Evolutionary conservation across 2,113 vertebrate genomes (phyloP).

Genomic region (Nanorana parkeri): DNA sequence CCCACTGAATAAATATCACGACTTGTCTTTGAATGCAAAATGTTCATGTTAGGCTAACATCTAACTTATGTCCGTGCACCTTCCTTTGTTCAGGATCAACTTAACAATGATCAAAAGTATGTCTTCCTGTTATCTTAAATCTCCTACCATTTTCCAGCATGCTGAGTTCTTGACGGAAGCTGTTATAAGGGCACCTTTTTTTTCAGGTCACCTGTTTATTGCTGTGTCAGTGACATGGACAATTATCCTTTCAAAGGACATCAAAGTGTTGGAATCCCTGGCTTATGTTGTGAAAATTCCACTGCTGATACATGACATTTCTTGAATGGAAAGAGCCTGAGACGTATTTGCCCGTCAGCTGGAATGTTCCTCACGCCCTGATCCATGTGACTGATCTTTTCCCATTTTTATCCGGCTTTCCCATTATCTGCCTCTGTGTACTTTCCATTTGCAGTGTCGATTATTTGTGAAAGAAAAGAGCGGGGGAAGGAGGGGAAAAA

Average conservation of each 20-base stretch:
- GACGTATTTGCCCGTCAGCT: slow-evolving; percentile 20
- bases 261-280: slow-evolving; percentile 44
- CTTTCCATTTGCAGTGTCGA: slow-evolving; percentile 41
- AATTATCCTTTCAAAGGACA: slow-evolving; percentile 45
- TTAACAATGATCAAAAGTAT: too few species aligned
- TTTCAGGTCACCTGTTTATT: slow-evolving; percentile 42
- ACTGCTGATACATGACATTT: slow-evolving; percentile 49
- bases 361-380: slow-evolving; percentile 47
- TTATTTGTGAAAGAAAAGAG: slow-evolving; percentile 28
- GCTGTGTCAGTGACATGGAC: slow-evolving; percentile 44
- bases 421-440: slow-evolving; percentile 41
- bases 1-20: too few species aligned
- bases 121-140: background rate
- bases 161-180: background rate
- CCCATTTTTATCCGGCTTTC: slow-evolving; percentile 33
- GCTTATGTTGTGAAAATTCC: slow-evolving; percentile 37
- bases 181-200: background rate
- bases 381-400: slow-evolving; percentile 47
- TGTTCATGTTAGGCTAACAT: too few species aligned
- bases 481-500: background rate
- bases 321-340: slow-evolving; percentile 44
- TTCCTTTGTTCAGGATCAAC: too few species aligned
- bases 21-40: too few species aligned
- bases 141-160: background rate
- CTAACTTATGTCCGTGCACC: too few species aligned